Base-by-base conservation (phyloP, 2,113 vertebrate genomes). In the Ranitomeya variabilis region DNA sequence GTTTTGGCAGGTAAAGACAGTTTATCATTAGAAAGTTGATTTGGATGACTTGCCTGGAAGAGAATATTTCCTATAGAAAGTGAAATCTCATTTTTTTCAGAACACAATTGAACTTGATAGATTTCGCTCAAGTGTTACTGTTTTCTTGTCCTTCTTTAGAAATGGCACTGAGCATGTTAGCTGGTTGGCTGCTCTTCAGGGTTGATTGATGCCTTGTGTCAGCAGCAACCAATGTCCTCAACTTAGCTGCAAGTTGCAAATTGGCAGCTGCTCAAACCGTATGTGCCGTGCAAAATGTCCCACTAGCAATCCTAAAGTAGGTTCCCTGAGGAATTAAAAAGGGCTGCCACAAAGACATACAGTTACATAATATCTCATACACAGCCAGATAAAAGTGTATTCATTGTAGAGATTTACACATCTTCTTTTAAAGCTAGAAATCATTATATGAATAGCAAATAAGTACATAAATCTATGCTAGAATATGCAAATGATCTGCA, bases 131-230 rank as follows among this genome's bases (percentile, higher is more conserved):
- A 64, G 66, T 71, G 54, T 80, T 82, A 5, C 67, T 82, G 13
- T 73, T 55, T 83, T 74, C 80, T 73, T 81, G 78, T 67, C 67
- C 67, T 59, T 83, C 59, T 67, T 77, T 83, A 12, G 57, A 21
- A 62, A 88, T n/a, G 45, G 80, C 69, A 89, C 51, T 89, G 80
- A 84, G 45, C 87, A 89, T 84, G 51, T 89, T 89, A 89, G 60
- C 69, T 89, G 87, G 80, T 83, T 78, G 87, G 81, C 23, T 89
- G 87, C 69, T 84, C 74, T 84, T 84, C 59, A 89, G 83, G 87
- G 87, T 89, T 89, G 87, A 89, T 89, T 89, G 80, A 84, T 89
- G 80, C 13, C 81, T 83, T 83, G 80, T 89, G 87, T 89, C 87
- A 89, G 87, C 45, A 89, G 71, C 37, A 84, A 57, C 80, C 57